Evolutionary conservation across 92 coral and sea anemone genomes (phyloP).

Genomic region (Nematostella vectensis): DNA sequence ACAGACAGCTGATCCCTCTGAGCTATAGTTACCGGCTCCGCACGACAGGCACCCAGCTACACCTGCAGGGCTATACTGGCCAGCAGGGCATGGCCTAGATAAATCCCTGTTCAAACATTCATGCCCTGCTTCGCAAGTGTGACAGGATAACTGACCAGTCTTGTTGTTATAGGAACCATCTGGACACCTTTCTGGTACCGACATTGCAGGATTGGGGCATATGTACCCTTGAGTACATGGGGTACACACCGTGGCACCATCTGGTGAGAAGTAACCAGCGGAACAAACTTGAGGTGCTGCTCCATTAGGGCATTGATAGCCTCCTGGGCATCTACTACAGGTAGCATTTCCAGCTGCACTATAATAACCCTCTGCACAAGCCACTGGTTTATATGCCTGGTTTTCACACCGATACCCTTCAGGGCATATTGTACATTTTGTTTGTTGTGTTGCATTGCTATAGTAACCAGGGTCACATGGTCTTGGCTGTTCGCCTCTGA

Average conservation of each 20-base stretch:
- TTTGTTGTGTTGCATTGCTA: slow-evolving; percentile 71
- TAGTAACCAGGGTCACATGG: slow-evolving; percentile 89
- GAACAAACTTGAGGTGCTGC: slow-evolving; percentile 61
- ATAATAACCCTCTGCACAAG: slow-evolving; percentile 60
- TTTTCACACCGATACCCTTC: slow-evolving; percentile 80
- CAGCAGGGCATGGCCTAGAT: slow-evolving; percentile 82
- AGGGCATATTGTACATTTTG: slow-evolving; percentile 70
- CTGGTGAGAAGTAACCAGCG: slow-evolving; percentile 47
- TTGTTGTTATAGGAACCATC: slow-evolving; percentile 75
- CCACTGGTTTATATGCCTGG: slow-evolving; percentile 63
- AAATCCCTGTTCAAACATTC: slow-evolving; percentile 60
- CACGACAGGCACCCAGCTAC: slow-evolving; percentile 74
- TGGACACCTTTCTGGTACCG: slow-evolving; percentile 72
- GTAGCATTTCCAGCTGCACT: slow-evolving; percentile 78
- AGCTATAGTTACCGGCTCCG: slow-evolving; percentile 60
- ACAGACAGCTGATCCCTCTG: slow-evolving; percentile 65
- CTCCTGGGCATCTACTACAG: slow-evolving; percentile 77
- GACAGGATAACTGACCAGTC: slow-evolving; percentile 62
- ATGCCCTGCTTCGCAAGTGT: slow-evolving; percentile 84
- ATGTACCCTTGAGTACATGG: slow-evolving; percentile 67
- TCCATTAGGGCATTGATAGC: slow-evolving; percentile 74
- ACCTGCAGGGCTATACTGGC: slow-evolving; percentile 74
- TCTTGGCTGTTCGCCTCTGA: slow-evolving; percentile 55
- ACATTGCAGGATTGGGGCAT: slow-evolving; percentile 67
- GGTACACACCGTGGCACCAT: slow-evolving; percentile 41